Conservation (phyloP, 2,888 invertebrate genomes). For the Ophion costatus region DNA sequence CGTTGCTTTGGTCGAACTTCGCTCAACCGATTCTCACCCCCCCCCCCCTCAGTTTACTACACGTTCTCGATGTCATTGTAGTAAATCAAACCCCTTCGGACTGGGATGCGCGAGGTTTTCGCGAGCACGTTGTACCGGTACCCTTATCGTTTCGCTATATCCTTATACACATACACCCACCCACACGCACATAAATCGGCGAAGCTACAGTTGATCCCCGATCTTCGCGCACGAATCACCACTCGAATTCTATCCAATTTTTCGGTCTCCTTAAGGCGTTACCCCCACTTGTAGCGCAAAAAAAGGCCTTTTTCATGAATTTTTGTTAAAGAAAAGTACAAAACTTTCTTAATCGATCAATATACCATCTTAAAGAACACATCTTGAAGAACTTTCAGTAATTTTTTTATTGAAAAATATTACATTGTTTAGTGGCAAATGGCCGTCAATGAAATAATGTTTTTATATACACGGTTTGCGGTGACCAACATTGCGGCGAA, state of each 20-base stretch:
- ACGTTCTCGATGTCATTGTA: neutral
- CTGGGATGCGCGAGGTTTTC: conserved; percentile 41
- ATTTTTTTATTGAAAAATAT: no score
- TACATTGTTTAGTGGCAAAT: no score
- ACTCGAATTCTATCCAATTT: neutral
- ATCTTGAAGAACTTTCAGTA: no score
- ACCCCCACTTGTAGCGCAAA: no score
- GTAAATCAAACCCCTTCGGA: conserved; percentile 51
- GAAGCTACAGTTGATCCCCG: neutral
- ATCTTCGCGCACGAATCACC: neutral
- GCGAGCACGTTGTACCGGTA: conserved; percentile 33
- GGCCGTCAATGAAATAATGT: no score
- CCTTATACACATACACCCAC: neutral
- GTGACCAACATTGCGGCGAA: no score
- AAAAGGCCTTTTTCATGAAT: no score
- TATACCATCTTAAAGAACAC: no score
- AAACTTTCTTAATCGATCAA: no score
- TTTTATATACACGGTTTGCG: no score
- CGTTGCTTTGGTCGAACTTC: conserved; percentile 8
- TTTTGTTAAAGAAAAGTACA: no score
- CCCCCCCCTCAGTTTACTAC: neutral
- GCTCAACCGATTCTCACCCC: conserved; percentile 19
- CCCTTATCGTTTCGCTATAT: conserved; percentile 47
- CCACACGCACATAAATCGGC: neutral
- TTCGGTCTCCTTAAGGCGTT: neutral